A percentile compares a stretch with the other conserved stretches of the same genome.
phyloP scores from a whole-genome alignment of 2,797 vertebrate species.

The Gadopsis marmoratus region DNA sequence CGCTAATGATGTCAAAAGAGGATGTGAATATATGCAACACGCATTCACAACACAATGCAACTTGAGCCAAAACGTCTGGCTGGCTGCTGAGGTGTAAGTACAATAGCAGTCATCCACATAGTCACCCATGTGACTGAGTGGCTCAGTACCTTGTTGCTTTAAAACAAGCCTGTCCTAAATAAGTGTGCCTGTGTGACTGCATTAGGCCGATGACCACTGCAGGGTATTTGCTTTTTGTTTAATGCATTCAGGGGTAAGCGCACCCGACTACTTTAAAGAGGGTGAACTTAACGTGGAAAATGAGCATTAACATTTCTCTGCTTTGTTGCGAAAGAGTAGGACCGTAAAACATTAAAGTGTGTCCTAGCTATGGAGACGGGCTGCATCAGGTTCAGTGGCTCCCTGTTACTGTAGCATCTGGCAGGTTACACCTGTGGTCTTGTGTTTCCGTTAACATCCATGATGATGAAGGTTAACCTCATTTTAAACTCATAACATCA shows the following conservation, averaged over 20 bases:
- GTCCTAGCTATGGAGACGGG: neutral
- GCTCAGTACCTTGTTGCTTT: neutral
- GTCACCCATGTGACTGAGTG: neutral
- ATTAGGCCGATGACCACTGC: neutral
- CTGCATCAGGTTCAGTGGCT: slow-evolving; percentile 22
- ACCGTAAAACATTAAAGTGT: neutral
- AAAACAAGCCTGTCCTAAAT: slow-evolving; percentile 2
- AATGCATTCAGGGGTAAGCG: neutral
- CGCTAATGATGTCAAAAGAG: slow-evolving; percentile 71
- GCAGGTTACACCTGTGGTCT: slow-evolving; percentile 46
- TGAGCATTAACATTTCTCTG: neutral
- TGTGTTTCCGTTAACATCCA: slow-evolving; percentile 61
- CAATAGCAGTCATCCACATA: neutral
- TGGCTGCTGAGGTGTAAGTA: slow-evolving; percentile 17
- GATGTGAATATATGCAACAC: slow-evolving; percentile 61
- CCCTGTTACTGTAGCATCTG: slow-evolving; percentile 68
- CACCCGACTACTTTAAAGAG: slow-evolving; percentile 3
- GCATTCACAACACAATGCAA: slow-evolving; percentile 1
- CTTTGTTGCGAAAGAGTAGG: neutral
- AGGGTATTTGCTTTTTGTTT: slow-evolving; percentile 3
- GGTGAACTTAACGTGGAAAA: slow-evolving; percentile 18
- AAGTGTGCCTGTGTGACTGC: neutral
- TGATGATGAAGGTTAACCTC: slow-evolving; percentile 50
- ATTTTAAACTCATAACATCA: slow-evolving; percentile 52
- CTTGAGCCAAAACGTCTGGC: neutral